These are phyloP conservation scores for Smittia sp. DNA, from an alignment of 2,888 invertebrate species.

Conservation along the genomic window DNA sequence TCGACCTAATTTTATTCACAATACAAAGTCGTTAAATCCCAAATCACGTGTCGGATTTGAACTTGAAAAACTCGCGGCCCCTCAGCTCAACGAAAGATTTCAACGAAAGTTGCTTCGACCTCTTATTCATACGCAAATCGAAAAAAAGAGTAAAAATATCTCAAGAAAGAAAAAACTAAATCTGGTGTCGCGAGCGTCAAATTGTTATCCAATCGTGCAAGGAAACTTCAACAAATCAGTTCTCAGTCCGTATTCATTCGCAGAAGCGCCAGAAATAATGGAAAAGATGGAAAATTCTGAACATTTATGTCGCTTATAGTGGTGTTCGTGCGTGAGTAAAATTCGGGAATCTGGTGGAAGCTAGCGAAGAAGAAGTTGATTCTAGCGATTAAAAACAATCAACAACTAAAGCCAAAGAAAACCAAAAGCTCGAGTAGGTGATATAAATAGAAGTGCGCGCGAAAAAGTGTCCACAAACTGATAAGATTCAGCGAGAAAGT, in stretches of 20 bases:
- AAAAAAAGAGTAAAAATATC: constrained; percentile 29
- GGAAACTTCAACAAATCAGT: constrained; percentile 16
- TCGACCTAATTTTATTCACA: no score
- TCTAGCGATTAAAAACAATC: constrained; percentile 3
- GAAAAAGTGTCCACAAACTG: neutral
- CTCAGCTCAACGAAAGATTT: no score
- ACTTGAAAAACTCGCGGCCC: no score
- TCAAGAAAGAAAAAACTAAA: constrained; percentile 12
- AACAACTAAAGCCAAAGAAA: neutral
- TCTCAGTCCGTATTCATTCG: constrained; percentile 9
- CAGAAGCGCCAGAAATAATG: constrained; percentile 47
- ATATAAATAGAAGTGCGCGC: neutral
- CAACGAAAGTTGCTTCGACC: no score
- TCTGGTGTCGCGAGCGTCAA: neutral
- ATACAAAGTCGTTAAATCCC: no score
- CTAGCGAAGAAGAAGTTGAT: neutral
- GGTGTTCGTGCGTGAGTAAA: neutral
- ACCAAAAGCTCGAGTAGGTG: neutral
- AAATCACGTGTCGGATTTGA: no score
- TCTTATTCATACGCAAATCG: no score
- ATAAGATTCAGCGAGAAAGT: neutral
- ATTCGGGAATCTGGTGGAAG: neutral
- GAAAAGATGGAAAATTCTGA: constrained; percentile 44
- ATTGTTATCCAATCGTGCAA: constrained; percentile 23
- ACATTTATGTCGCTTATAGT: constrained; percentile 46